These are phyloP conservation scores for Moxostoma hubbsi DNA, from an alignment of 2,797 vertebrate species.

Conservation along the genomic window DNA sequence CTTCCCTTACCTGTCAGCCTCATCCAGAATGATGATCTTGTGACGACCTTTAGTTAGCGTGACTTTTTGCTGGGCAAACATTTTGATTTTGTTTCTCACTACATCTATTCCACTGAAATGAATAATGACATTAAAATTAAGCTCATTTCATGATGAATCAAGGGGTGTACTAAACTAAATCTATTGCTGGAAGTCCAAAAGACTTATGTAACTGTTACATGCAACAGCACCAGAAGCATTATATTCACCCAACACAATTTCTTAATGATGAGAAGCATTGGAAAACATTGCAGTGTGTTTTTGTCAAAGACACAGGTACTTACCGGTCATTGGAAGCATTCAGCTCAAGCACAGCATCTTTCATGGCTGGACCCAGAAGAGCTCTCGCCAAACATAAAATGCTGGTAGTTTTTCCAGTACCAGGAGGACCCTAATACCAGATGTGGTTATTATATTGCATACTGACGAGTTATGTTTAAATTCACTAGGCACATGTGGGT, in stretches of 20 bases:
- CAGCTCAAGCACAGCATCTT: constrained; percentile 94
- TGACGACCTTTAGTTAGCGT: constrained; percentile 94
- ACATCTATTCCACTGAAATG: constrained; percentile 92
- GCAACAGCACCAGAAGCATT: background rate
- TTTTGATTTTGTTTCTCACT: constrained; percentile 98
- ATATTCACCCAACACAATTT: background rate
- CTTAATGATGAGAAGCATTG: background rate
- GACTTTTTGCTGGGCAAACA: constrained; percentile 99
- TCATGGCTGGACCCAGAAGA: constrained; percentile 89
- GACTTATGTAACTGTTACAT: too few relatives aligned
- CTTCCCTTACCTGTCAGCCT: constrained; percentile 91
- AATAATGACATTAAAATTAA: background rate
- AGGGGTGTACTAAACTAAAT: too few relatives aligned
- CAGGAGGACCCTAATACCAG: constrained; percentile 86
- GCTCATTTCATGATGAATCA: too few relatives aligned
- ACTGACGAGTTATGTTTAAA: background rate
- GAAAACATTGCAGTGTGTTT: background rate
- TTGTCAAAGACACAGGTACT: background rate
- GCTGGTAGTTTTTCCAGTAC: constrained; percentile 97
- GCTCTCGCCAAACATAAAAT: constrained; percentile 94
- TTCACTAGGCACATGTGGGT: background rate
- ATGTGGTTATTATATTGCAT: background rate
- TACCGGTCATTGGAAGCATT: constrained; percentile 98
- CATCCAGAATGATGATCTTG: constrained; percentile 97
- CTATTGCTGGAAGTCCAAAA: too few relatives aligned